A percentile compares a stretch with the other conserved stretches of the same genome.
phyloP scores from a whole-genome alignment of 2,113 vertebrate genomes.

The Zosterops japonicus region DNA sequence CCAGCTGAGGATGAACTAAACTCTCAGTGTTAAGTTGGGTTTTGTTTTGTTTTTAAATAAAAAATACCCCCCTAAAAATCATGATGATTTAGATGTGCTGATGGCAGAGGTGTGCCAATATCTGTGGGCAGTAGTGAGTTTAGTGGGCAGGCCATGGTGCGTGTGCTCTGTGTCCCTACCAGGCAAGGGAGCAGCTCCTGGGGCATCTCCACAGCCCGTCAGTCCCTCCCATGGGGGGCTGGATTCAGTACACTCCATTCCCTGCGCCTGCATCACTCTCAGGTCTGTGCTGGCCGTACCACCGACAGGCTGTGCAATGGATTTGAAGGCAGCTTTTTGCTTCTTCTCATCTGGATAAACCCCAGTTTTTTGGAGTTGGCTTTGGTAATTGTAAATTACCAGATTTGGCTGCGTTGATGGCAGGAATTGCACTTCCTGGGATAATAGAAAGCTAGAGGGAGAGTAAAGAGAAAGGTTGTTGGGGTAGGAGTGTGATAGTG shows the following conservation, averaged over 20 bases:
- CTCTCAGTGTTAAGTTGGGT: not conserved
- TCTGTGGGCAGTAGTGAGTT: not conserved
- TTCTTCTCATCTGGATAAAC: not conserved
- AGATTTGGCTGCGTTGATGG: fast-evolving
- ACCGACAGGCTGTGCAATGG: not conserved
- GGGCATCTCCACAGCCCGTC: fast-evolving
- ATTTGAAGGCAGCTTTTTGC: not conserved
- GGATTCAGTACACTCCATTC: fast-evolving
- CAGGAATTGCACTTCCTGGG: not conserved
- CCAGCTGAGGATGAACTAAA: not conserved
- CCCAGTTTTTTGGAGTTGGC: fast-evolving
- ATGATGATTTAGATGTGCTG: not conserved
- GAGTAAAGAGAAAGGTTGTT: not conserved
- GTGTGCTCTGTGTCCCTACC: fast-evolving
- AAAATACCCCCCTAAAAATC: fast-evolving
- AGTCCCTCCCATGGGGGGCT: fast-evolving
- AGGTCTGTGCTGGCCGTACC: not conserved
- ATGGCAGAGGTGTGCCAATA: not conserved
- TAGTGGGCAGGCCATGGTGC: not conserved
- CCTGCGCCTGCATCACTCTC: not conserved
- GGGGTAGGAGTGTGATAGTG: not conserved
- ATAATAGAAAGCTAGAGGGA: not conserved
- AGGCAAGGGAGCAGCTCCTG: not conserved
- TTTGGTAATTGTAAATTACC: not conserved
- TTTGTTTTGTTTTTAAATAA: not conserved